Evolutionary conservation across 2,797 vertebrate genomes (phyloP).

Genomic region (Poliocrania exsul): DNA sequence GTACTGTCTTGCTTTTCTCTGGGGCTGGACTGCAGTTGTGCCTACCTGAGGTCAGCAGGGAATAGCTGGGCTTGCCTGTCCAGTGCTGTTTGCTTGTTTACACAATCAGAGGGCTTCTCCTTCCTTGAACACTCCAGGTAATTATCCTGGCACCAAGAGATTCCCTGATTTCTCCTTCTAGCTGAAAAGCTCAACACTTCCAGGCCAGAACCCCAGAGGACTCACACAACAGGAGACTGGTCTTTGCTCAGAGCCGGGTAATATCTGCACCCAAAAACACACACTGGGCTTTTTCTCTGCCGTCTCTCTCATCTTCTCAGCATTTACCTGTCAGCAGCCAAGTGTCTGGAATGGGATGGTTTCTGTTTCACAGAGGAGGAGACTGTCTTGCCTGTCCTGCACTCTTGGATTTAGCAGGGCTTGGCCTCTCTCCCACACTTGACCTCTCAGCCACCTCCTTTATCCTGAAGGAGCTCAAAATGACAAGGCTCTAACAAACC

Average conservation of each 20-base stretch:
- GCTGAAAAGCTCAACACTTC: not conserved
- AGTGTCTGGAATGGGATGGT: not conserved
- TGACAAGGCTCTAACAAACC: not conserved
- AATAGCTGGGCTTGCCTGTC: not conserved
- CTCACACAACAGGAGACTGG: fast-evolving
- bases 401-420: not conserved
- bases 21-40: not conserved
- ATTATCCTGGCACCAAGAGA: not conserved
- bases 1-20: not conserved
- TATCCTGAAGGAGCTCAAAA: not conserved
- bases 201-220: not conserved
- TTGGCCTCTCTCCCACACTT: not conserved
- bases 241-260: not conserved
- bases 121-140: not conserved
- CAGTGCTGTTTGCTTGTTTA: not conserved
- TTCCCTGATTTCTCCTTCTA: not conserved
- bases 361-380: not conserved
- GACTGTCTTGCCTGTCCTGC: not conserved
- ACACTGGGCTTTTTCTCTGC: not conserved
- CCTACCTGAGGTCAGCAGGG: not conserved
- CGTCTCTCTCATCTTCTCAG: not conserved
- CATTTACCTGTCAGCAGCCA: not conserved
- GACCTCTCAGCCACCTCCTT: not conserved
- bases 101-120: not conserved
- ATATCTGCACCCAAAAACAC: not conserved